Conservation (phyloP, 2,888 invertebrate genomes). For the Torymus tubicola region DNA sequence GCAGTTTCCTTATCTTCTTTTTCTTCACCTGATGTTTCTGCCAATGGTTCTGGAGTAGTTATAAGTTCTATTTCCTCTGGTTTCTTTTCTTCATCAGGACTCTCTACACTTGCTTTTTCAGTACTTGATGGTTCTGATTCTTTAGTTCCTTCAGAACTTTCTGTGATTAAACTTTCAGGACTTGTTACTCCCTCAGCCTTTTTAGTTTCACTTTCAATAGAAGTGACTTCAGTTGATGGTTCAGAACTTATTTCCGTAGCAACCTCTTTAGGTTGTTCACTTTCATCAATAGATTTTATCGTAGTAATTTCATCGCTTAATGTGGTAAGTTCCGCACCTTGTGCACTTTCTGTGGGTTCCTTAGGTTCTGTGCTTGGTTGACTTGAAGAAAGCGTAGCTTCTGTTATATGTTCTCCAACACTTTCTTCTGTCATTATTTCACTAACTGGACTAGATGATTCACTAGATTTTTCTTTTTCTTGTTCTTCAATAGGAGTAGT, state of each 20-base stretch:
- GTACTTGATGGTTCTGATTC: no score
- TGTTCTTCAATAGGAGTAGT: slow-evolving; percentile 52
- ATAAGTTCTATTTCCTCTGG: no score
- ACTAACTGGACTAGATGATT: slow-evolving; percentile 54
- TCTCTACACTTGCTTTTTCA: no score
- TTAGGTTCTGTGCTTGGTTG: slow-evolving; percentile 2
- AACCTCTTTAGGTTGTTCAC: slow-evolving; percentile 21
- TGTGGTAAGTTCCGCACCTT: slow-evolving; percentile 3
- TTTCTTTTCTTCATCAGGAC: no score
- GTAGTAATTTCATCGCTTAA: slow-evolving; percentile 4
- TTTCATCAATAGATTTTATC: not conserved
- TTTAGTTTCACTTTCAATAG: no score
- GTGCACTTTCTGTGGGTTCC: not conserved
- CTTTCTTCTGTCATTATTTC: slow-evolving; percentile 40
- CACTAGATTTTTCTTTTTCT: slow-evolving; percentile 54
- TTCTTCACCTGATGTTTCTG: not conserved
- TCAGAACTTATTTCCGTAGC: not conserved
- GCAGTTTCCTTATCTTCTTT: not conserved
- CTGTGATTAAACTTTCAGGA: no score
- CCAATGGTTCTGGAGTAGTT: not conserved
- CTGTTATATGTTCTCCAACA: slow-evolving; percentile 17
- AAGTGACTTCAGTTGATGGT: no score
- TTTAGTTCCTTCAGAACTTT: no score
- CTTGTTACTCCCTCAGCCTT: no score
- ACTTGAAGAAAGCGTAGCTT: slow-evolving; percentile 2